Evolutionary conservation across 1,140 invertebrate genomes (phyloP).

Genomic region (Atta texana): DNA sequence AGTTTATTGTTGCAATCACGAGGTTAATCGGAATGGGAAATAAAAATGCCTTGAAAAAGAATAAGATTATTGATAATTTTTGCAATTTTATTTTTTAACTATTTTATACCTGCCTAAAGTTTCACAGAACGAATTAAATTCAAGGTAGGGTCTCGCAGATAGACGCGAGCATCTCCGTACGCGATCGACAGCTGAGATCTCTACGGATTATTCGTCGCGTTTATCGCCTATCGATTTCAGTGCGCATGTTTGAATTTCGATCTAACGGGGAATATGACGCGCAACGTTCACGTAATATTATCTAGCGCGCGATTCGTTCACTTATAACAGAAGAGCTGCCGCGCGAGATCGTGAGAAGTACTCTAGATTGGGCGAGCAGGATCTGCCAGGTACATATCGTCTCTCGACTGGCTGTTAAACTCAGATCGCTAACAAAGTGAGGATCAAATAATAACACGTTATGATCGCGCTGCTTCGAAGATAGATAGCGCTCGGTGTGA

Average conservation of each 20-base stretch:
- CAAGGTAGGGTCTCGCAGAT: neutral
- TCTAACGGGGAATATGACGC: constrained; percentile 9
- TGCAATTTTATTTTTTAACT: neutral
- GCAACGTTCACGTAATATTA: constrained; percentile 41
- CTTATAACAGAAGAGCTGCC: constrained; percentile 51
- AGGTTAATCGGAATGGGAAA: neutral
- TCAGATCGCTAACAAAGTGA: constrained; percentile 86
- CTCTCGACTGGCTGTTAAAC: constrained; percentile 77
- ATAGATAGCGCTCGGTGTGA: constrained; percentile 84
- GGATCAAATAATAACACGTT: constrained; percentile 86
- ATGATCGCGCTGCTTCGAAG: constrained; percentile 81
- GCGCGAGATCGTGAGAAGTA: constrained; percentile 81
- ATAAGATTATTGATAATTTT: neutral
- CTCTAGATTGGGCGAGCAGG: constrained; percentile 81
- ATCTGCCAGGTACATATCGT: constrained; percentile 75
- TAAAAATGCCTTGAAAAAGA: neutral
- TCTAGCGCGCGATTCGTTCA: constrained; percentile 26
- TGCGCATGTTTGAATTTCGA: constrained; percentile 29
- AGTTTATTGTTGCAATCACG: neutral
- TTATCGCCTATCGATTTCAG: constrained; percentile 40
- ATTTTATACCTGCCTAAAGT: neutral
- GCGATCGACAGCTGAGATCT: constrained; percentile 47
- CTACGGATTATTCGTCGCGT: constrained; percentile 20
- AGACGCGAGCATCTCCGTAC: constrained; percentile 5
- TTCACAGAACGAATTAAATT: constrained; percentile 17